Base-by-base conservation (phyloP, 1,140 invertebrate genomes). In the Helicoverpa armigera region DNA sequence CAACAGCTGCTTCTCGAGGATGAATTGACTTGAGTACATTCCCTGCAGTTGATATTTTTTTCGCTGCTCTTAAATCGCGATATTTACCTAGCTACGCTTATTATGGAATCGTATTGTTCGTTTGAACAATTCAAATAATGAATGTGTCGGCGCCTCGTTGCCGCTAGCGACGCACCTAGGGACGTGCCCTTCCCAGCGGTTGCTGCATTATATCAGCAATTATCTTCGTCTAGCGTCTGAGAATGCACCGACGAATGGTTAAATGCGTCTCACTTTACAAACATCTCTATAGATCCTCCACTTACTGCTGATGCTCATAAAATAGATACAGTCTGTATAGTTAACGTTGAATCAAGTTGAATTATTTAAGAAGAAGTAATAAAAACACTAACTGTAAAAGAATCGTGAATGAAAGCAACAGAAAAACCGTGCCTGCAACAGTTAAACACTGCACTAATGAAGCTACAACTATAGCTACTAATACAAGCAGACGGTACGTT, bases 141-240 rank as follows among this genome's bases (percentile, higher is more conserved):
- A 74, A 58, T 50, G 35, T 50, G 61, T 67, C 63, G 79, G 72
- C 79, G 79, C 60, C 79, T 67, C 3, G 56, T 12, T 79, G 77
- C 77, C 77, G 81, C 56, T 43, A 77, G 58, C 70, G 50, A 70
- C 80, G 63, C 16, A 58, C 61, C 43, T 56, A 53, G 58, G 13
- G 53, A 29, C 61, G 67, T 58, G 80, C 80, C 74, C 80, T 82
- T 77, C 73, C 63, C 31, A 69, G 2, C 80, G 53, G 29, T 72
- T n/a, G 16, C 58, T 67, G 79, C 70, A 61, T 72, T 61, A 72
- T 82, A 63, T 63, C 56, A 61, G 73, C 73, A 76, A 76, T 63
- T 61, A 76, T 35, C 35, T 70, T 18, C 50, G 69, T 54, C 69
- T 72, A 54, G 50, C 50, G 69, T 54, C 69, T 43, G 35, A 72